phyloP scores from a whole-genome alignment of 2,888 invertebrate species.

The Perizoma affinitatum region DNA sequence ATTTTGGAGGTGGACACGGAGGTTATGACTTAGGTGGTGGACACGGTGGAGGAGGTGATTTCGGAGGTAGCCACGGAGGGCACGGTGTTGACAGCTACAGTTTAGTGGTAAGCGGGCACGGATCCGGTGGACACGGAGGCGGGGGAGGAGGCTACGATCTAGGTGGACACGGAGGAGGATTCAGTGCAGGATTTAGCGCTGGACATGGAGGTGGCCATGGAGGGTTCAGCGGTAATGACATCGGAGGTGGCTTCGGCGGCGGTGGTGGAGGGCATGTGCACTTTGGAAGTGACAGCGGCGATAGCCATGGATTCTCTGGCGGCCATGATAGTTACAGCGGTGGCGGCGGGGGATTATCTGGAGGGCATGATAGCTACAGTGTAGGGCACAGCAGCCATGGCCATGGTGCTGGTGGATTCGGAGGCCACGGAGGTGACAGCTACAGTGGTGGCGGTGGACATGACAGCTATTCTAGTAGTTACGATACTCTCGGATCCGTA shows the following conservation, averaged over 20 bases:
- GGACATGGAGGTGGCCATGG: conserved; percentile 71
- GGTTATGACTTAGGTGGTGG: conserved; percentile 37
- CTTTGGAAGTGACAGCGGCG: conserved; percentile 43
- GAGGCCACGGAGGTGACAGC: conserved; percentile 35
- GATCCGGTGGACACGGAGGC: conserved; percentile 46
- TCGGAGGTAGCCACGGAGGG: conserved; percentile 30
- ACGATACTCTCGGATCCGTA: conserved; percentile 42
- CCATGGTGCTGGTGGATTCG: conserved; percentile 18
- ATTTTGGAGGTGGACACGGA: conserved; percentile 44
- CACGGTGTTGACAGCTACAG: conserved; percentile 50
- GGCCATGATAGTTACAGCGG: conserved; percentile 47
- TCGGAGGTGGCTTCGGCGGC: conserved; percentile 44
- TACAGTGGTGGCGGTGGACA: conserved; percentile 40
- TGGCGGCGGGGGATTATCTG: conserved; percentile 36
- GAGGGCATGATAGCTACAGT: conserved; percentile 39
- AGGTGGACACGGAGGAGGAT: conserved; percentile 36
- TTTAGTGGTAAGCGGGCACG: conserved; percentile 55
- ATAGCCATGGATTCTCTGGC: conserved; percentile 45
- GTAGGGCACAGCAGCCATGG: conserved; percentile 7
- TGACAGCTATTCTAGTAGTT: conserved; percentile 42
- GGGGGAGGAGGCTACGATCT: conserved; percentile 42
- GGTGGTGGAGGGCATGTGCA: conserved; percentile 50
- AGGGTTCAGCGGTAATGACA: conserved; percentile 39
- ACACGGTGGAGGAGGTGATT: conserved; percentile 33
- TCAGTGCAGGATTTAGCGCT: conserved; percentile 58